Evolutionary conservation across 2,113 vertebrate genomes (phyloP).

Genomic region (Solea solea): DNA sequence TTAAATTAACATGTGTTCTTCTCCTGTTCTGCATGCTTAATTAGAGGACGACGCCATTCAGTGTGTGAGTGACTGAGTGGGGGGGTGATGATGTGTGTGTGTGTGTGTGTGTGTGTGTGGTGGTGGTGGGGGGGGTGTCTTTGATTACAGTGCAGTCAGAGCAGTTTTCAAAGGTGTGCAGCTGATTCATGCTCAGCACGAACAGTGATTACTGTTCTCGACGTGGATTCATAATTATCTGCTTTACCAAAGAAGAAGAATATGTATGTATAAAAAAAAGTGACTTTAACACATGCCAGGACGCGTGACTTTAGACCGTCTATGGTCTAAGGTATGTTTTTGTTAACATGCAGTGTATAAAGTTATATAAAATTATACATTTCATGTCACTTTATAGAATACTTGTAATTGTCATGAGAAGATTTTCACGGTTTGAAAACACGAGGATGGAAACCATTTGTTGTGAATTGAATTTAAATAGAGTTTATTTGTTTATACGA

Average conservation of each 20-base stretch:
- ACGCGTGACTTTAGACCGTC: no score
- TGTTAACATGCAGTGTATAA: no score
- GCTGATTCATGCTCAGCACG: constrained; percentile 56
- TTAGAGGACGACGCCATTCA: constrained; percentile 74
- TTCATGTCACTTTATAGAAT: no score
- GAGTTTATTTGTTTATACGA: no score
- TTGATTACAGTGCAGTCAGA: constrained; percentile 59
- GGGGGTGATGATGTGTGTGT: neutral
- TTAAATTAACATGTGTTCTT: constrained; percentile 88
- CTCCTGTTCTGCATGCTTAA: constrained; percentile 84
- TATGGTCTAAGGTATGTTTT: no score
- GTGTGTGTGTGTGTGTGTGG: neutral
- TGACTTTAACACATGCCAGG: no score
- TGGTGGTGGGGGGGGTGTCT: neutral
- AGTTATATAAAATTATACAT: no score
- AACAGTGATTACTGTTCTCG: constrained; percentile 35
- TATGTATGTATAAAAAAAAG: neutral
- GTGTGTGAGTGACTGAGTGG: constrained; percentile 60
- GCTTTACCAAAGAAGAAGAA: neutral
- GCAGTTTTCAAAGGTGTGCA: constrained; percentile 62
- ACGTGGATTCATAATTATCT: constrained; percentile 17
- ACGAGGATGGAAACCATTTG: no score
- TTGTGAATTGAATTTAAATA: no score
- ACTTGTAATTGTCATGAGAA: no score
- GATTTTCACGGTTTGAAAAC: no score